Conservation (phyloP, 2,797 vertebrate species). For the Cossypha niveicapilla region DNA sequence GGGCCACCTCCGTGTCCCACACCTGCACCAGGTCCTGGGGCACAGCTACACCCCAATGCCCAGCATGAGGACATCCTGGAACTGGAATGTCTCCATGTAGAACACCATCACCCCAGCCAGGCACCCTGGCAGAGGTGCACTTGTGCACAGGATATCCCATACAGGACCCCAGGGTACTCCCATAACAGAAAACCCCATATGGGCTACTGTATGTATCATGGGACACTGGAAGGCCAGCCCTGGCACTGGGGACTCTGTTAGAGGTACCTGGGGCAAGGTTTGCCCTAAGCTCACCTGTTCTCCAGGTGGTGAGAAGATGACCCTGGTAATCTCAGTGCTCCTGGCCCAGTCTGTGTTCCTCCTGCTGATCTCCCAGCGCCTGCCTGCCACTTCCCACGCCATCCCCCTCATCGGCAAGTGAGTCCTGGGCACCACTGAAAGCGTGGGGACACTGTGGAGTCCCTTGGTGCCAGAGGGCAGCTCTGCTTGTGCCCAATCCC, state of each 20-base stretch:
- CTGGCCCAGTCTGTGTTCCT: conserved; percentile 96
- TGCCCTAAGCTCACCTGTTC: not conserved
- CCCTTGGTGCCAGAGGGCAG: not conserved
- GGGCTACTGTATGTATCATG: no score
- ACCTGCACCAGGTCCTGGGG: not conserved
- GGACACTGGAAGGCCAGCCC: not conserved
- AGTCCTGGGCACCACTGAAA: not conserved
- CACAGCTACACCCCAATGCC: not conserved
- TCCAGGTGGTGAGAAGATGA: conserved; percentile 95
- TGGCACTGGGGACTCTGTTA: not conserved
- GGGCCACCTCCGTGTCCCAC: not conserved
- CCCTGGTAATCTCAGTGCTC: conserved; percentile 92
- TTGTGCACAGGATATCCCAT: not conserved
- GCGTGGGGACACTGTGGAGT: accelerated
- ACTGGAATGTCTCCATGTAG: not conserved
- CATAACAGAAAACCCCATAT: not conserved
- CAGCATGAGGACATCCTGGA: not conserved
- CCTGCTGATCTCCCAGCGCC: conserved; percentile 91
- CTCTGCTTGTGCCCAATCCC: not conserved
- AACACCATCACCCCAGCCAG: not conserved
- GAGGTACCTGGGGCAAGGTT: not conserved
- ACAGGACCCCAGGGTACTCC: not conserved
- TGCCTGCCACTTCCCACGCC: conserved; percentile 90
- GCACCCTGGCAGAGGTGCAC: not conserved
- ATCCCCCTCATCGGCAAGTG: conserved; percentile 95